phyloP scores from a whole-genome alignment of 1,140 invertebrate species.

The Leguminivora glycinivorella region DNA sequence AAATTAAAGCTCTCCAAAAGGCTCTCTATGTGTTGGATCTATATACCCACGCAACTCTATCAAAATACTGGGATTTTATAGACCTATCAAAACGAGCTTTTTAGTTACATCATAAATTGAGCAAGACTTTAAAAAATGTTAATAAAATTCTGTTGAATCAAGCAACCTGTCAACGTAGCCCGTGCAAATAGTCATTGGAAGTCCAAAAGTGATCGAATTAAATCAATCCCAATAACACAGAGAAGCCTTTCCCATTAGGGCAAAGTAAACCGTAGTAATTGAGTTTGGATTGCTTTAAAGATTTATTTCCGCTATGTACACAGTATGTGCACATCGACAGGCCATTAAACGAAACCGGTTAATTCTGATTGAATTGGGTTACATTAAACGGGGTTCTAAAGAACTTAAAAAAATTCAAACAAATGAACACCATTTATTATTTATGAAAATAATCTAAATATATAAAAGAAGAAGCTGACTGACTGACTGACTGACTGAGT shows the following conservation, averaged over 20 bases:
- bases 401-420: not conserved
- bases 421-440: not conserved
- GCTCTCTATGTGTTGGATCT: too few species aligned
- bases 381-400: not conserved
- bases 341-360: not conserved
- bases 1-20: too few species aligned
- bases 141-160: not conserved
- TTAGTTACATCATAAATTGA: not conserved
- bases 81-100: too few species aligned
- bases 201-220: conserved; percentile 60
- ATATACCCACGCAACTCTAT: too few species aligned
- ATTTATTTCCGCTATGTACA: conserved; percentile 53
- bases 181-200: conserved; percentile 47
- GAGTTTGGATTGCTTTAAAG: conserved; percentile 72
- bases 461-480: too few species aligned
- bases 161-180: conserved; percentile 26
- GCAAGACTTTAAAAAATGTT: not conserved
- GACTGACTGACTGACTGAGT: too few species aligned
- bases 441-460: too few species aligned
- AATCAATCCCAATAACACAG: conserved; percentile 62
- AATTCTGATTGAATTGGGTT: conserved; percentile 8
- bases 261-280: conserved; percentile 67
- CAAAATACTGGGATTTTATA: too few species aligned
- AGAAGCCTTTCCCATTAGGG: conserved; percentile 62
- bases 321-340: conserved; percentile 13